Base-by-base conservation (phyloP, 2,113 vertebrate genomes). In the Muscicapa adusta region DNA sequence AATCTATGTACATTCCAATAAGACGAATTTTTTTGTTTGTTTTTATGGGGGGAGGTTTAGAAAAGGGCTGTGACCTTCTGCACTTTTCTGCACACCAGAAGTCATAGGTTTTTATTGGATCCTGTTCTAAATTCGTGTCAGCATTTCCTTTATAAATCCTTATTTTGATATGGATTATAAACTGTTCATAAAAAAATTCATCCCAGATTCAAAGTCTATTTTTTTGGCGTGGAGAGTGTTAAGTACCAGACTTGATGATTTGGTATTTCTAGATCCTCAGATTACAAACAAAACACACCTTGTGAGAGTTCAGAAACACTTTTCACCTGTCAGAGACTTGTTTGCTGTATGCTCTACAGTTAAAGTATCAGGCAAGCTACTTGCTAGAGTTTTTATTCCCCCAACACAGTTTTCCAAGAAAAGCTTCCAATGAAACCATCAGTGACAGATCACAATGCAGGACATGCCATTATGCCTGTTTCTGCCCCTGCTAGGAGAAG, bases 121-220 rank as follows among this genome's bases (percentile, higher is more conserved):
- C 20, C 12, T 75, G 31, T 43, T 70, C 81, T 88, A 93, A 83
- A 63, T 83, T 79, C 84, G 79, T 86, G 82, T 94, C 96, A 95
- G 95, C 65, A 88, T 34, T 95, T 94, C 53, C 57, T 75, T 91
- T 88, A 88, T 88, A 84, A 94, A 74, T 86, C 15, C 31, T 74
- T 94, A 81, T 96, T 95, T 93, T 88, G 75, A 81, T 93, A 91
- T 8, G 57, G 78, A 94, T 94, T 96, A 93, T 78, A 88, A 91
- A 84, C 54, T 81, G 42, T 53, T 68, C 53, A 84, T 86, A 50
- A 89, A 94, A 87, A 89, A 72, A 68, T 54, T 45, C 42, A 75
- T 58, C 50, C 40, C 38, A 81, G 68, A 65, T 60, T 75, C 76
- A 78, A 89, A 91, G 25, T 25, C 48, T 80, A 5, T 92, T 88